Conservation (phyloP, 2,797 vertebrate species). For the Typhlichthys subterraneus region DNA sequence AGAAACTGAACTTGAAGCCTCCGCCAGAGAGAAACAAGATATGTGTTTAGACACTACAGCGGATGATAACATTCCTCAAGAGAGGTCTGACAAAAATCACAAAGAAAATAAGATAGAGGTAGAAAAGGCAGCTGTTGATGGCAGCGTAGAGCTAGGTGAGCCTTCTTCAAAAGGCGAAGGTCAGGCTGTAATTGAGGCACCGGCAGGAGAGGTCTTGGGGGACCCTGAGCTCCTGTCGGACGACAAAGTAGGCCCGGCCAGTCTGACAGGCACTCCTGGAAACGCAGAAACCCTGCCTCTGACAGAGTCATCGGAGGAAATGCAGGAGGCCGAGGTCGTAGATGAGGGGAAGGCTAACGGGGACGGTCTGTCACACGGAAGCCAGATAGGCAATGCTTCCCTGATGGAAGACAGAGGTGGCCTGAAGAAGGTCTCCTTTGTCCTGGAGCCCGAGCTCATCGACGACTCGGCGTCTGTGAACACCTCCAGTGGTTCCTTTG, state of each 20-base stretch:
- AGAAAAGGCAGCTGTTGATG: not conserved
- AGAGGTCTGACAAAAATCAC: not conserved
- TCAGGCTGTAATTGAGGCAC: constrained; percentile 1
- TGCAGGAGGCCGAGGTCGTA: not conserved
- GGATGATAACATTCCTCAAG: not conserved
- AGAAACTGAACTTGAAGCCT: not conserved
- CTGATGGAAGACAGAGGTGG: constrained; percentile 19
- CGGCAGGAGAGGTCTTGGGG: not conserved
- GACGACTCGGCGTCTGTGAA: constrained; percentile 28
- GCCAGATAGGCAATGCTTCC: not conserved
- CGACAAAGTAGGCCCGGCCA: not conserved
- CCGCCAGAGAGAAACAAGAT: not conserved
- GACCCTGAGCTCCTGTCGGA: not conserved
- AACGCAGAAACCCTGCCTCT: not conserved
- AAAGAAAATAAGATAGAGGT: constrained; percentile 4
- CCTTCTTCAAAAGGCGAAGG: not conserved
- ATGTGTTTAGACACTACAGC: not conserved
- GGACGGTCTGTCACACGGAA: not conserved
- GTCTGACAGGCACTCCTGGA: not conserved
- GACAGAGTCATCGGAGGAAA: not conserved
- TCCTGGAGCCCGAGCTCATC: constrained; percentile 62
- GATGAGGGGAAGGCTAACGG: not conserved
- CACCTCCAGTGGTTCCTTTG: constrained; percentile 30
- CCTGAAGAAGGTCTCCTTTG: constrained; percentile 64
- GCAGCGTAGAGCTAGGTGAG: not conserved